Evolutionary conservation across 2,888 invertebrate species (phyloP).

Genomic region (Ophonus ardosiacus): DNA sequence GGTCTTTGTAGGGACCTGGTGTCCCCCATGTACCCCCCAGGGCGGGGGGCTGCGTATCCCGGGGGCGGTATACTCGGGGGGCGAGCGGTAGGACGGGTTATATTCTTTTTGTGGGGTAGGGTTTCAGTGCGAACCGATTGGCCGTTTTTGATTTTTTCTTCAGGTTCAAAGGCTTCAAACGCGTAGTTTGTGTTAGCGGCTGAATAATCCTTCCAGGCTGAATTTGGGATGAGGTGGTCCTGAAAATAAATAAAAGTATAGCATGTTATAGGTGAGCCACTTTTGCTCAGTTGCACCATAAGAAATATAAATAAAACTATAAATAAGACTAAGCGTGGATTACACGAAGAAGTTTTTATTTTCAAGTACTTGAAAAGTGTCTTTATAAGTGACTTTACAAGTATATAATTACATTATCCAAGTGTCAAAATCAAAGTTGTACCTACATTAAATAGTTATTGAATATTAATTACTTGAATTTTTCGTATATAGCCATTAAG

Average conservation of each 20-base stretch:
- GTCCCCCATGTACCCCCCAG: constrained; percentile 76
- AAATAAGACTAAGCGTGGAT: no score
- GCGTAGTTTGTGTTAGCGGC: constrained; percentile 92
- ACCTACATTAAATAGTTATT: no score
- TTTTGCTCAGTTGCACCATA: no score
- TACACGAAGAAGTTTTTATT: no score
- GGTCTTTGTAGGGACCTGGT: constrained; percentile 82
- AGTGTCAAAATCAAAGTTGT: no score
- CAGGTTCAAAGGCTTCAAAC: constrained; percentile 91
- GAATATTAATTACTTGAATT: no score
- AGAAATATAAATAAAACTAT: no score
- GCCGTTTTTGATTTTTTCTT: constrained; percentile 80
- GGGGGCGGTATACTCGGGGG: constrained; percentile 60
- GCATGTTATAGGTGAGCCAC: neutral
- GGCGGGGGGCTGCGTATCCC: constrained; percentile 66
- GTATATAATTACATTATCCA: no score
- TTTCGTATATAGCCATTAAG: no score
- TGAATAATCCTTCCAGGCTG: constrained; percentile 94
- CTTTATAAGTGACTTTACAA: no score
- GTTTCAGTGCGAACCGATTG: constrained; percentile 71
- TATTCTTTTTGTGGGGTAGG: constrained; percentile 68
- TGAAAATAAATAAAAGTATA: constrained; percentile 72
- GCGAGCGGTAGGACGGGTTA: constrained; percentile 22
- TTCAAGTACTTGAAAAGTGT: no score
- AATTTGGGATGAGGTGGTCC: constrained; percentile 90